These are phyloP conservation scores for Oxytorus armatus DNA, from an alignment of 2,888 invertebrate genomes.

Conservation along the genomic window DNA sequence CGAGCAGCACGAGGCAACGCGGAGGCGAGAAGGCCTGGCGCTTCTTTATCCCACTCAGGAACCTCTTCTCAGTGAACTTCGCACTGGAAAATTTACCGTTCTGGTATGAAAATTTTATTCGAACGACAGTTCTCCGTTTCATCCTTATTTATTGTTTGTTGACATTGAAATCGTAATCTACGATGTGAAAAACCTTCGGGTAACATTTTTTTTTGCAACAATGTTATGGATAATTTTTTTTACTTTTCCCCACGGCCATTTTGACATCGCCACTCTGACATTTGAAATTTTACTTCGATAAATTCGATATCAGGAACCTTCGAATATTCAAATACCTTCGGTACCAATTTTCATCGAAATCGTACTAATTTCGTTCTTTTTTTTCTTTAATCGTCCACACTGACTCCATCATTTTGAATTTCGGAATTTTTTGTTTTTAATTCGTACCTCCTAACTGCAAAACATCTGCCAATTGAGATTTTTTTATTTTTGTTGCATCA, in stretches of 20 bases:
- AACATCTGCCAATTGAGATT: no score
- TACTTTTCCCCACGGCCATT: no score
- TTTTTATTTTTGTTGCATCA: no score
- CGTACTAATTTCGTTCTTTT: no score
- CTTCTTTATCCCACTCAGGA: constrained; percentile 93
- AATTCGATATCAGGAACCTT: no score
- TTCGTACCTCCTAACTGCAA: background rate
- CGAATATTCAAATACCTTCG: no score
- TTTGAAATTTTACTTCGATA: no score
- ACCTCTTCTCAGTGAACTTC: constrained; percentile 93
- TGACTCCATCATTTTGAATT: background rate
- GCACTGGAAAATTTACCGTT: constrained; percentile 98
- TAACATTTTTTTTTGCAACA: background rate
- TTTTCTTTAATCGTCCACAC: no score
- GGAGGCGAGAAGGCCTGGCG: constrained; percentile 93
- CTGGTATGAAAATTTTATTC: constrained; percentile 88
- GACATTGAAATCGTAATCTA: background rate
- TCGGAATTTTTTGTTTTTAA: background rate
- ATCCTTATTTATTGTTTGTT: background rate
- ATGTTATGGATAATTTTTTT: background rate
- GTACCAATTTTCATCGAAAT: no score
- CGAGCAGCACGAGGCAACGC: constrained; percentile 95
- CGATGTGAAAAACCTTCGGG: no score
- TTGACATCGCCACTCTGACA: no score
- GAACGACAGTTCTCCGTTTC: background rate